Conservation (phyloP, 2,797 vertebrate species). For the Oceanodroma leucorhoa region DNA sequence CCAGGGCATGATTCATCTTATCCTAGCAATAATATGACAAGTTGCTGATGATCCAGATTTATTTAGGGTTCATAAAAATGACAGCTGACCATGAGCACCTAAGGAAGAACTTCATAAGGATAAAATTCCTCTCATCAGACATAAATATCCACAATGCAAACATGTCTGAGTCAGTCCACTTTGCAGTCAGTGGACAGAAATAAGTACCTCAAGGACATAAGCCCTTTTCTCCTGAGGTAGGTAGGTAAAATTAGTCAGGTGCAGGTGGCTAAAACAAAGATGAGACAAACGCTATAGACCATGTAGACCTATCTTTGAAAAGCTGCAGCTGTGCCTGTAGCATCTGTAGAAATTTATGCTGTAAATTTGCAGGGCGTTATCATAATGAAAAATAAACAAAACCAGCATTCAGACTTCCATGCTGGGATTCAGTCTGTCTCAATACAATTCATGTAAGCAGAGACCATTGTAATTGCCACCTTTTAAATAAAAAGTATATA, state of each 20-base stretch:
- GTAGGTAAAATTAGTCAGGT: background rate
- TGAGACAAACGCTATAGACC: background rate
- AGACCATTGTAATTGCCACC: fast-evolving
- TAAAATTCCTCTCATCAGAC: background rate
- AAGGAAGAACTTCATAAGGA: background rate
- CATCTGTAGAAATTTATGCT: background rate
- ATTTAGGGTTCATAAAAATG: background rate
- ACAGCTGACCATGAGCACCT: background rate
- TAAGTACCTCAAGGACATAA: background rate
- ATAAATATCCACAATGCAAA: background rate
- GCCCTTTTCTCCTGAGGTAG: background rate
- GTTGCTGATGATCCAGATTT: background rate
- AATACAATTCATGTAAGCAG: background rate
- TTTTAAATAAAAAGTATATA: background rate
- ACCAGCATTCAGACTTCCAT: background rate
- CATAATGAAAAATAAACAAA: background rate
- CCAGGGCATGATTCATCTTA: background rate
- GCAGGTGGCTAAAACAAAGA: background rate
- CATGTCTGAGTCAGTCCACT: background rate
- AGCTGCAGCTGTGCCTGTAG: background rate
- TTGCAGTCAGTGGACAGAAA: background rate
- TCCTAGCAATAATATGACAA: background rate
- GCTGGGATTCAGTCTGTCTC: background rate
- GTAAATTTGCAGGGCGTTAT: background rate
- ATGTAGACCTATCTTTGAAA: background rate